Evolutionary conservation across 2,888 invertebrate genomes (phyloP).

Genomic region (Leptopterna dolabrata): DNA sequence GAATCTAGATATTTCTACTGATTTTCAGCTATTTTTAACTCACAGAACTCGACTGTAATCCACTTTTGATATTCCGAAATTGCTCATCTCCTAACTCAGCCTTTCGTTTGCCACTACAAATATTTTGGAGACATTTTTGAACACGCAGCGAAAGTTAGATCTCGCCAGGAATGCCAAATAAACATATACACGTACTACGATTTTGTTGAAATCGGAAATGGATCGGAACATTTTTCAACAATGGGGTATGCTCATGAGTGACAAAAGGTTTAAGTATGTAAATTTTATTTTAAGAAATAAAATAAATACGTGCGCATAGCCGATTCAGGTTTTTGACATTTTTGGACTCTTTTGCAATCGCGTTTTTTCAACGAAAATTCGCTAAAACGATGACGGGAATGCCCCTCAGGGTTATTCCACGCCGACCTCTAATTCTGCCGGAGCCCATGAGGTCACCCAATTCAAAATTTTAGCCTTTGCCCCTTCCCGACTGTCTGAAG

Average conservation of each 20-base stretch:
- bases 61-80: too few species aligned
- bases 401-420: background rate
- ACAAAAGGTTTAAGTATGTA: background rate
- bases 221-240: background rate
- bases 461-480: constrained; percentile 25
- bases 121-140: too few species aligned
- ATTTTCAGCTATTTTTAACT: too few species aligned
- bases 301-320: too few species aligned
- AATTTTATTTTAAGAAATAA: background rate
- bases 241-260: background rate
- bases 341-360: background rate
- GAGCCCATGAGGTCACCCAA: constrained; percentile 9
- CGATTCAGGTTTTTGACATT: background rate
- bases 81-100: too few species aligned
- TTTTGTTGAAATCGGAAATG: background rate
- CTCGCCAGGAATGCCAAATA: too few species aligned
- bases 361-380: too few species aligned
- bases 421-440: background rate
- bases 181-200: too few species aligned
- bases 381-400: background rate
- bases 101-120: too few species aligned
- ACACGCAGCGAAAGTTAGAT: too few species aligned
- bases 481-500: background rate
- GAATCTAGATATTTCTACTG: too few species aligned
- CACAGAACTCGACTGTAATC: too few species aligned